phyloP scores from a whole-genome alignment of 2,888 invertebrate species.

The Anticlea derivata region DNA sequence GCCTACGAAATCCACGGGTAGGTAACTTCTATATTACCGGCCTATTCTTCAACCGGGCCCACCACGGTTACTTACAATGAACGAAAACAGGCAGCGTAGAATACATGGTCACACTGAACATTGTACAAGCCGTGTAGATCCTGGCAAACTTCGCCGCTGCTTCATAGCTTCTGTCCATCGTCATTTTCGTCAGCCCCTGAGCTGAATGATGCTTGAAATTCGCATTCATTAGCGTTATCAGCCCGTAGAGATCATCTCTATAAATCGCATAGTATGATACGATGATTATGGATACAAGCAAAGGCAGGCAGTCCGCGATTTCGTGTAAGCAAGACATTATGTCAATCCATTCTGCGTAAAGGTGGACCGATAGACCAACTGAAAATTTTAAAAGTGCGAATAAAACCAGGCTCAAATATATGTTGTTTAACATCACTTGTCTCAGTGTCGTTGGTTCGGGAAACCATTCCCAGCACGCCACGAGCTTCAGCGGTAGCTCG shows the following conservation, averaged over 20 bases:
- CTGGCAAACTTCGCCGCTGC: constrained; percentile 61
- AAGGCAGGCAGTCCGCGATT: constrained; percentile 64
- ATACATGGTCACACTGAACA: constrained; percentile 71
- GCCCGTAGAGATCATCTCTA: constrained; percentile 55
- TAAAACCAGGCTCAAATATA: constrained; percentile 58
- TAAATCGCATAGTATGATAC: constrained; percentile 61
- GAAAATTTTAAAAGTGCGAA: constrained; percentile 52
- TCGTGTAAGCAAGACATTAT: constrained; percentile 63
- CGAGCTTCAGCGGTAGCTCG: constrained; percentile 58
- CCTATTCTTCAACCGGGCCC: no score
- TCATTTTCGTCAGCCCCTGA: constrained; percentile 70
- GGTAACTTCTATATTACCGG: neutral
- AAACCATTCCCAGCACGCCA: constrained; percentile 70
- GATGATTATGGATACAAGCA: constrained; percentile 57
- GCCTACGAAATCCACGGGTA: no score
- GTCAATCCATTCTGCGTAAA: constrained; percentile 63
- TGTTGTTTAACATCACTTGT: constrained; percentile 52
- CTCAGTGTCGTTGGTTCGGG: constrained; percentile 41
- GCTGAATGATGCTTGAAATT: constrained; percentile 70
- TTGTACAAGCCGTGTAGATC: constrained; percentile 65
- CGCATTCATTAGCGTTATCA: constrained; percentile 58
- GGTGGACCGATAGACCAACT: constrained; percentile 49
- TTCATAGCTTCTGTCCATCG: constrained; percentile 60
- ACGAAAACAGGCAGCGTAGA: constrained; percentile 56
- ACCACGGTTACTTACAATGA: constrained; percentile 61